A percentile compares a stretch with the other conserved stretches of the same genome.
Evolutionary conservation across 2,888 invertebrate species (phyloP).

Genomic region (Chirona hameri): DNA sequence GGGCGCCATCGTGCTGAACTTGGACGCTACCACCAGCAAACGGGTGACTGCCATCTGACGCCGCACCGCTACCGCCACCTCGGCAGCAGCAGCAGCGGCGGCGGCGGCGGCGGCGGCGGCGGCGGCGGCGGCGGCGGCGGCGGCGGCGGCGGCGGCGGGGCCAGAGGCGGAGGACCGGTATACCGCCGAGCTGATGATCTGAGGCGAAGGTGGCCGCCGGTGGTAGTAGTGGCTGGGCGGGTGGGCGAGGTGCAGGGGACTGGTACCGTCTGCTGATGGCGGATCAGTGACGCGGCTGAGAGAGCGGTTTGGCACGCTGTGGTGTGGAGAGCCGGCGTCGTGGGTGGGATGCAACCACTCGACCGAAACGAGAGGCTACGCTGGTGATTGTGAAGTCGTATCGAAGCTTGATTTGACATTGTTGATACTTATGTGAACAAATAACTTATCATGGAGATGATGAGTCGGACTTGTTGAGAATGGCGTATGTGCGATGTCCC

Average conservation of each 20-base stretch:
- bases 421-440: no score
- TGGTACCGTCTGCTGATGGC: neutral
- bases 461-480: no score
- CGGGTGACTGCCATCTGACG: neutral
- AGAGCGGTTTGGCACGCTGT: no score
- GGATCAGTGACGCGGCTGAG: no score
- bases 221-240: neutral
- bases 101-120: neutral
- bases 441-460: no score
- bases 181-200: neutral
- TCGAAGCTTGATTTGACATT: no score
- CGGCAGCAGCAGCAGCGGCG: neutral
- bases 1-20: neutral
- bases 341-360: no score
- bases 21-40: neutral
- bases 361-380: no score
- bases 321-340: no score
- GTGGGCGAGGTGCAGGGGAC: neutral
- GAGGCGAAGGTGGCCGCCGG: neutral
- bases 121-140: no score
- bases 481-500: no score
- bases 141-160: neutral
- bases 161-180: neutral
- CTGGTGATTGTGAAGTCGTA: no score
- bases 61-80: neutral